Evolutionary conservation across 1,140 invertebrate species (phyloP), one percentile per base, ranked within the genome.

Genomic region (Cydia strobilella): DNA sequence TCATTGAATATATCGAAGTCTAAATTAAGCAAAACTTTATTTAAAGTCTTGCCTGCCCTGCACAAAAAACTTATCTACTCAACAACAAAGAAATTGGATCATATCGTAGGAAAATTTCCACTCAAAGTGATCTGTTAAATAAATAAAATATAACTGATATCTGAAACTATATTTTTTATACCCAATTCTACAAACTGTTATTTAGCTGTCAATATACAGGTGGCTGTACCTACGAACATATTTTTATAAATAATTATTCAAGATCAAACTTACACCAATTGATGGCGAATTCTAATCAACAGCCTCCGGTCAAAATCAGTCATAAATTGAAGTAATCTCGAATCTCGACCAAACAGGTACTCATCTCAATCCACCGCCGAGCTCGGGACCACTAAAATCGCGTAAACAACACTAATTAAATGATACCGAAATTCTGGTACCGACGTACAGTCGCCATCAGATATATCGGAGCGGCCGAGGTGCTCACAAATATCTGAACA

Each of bases 401-500:
- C 65, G 31, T 69, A 69, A 69, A 69, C 42, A 69, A 18, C 65
- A 35, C 65, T 69, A 39, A 69, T 69, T 69, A 69, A 69, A 69
- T n/a, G 63, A 65, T 69, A 39, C 65, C n/a, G 27, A n/a, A 23
- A 23, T 59, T 4, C 31, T 39, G 27, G 15, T 69, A 69, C 65
- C 35, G 65, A 18, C 48, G 62, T 48, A n/a, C n/a, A n/a, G n/a
- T n/a, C n/a, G n/a, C n/a, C n/a, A n/a, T n/a, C n/a, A n/a, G n/a
- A n/a, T n/a, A n/a, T n/a, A n/a, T n/a, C n/a, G n/a, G n/a, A n/a
- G n/a, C n/a, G n/a, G n/a, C n/a, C n/a, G n/a, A n/a, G n/a, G n/a
- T n/a, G n/a, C n/a, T n/a, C n/a, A n/a, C n/a, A n/a, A n/a, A n/a
- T n/a, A n/a, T n/a, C n/a, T n/a, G n/a, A n/a, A n/a, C n/a, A n/a